Evolutionary conservation across 1,140 invertebrate species (phyloP), one percentile per base, ranked within the genome.

Genomic region (Sycobia sp.): DNA sequence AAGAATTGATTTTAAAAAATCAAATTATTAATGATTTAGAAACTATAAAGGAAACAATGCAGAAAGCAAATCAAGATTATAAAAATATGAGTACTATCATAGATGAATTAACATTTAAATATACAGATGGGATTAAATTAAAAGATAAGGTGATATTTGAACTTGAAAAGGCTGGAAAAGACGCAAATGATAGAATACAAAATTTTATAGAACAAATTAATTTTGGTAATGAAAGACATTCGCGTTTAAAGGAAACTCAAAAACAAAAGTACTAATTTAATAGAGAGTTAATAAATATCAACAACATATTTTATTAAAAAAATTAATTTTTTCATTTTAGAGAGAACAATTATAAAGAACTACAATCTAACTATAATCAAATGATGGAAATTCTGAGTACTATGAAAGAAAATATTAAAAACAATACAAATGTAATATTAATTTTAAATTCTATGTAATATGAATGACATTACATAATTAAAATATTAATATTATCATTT

Each of bases 271-370:
- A 62, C 67, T 74, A 73, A 69, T 53, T 20, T 9, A 36, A 5
- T 27, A 20, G 4, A 43, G n/a, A 27, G 25, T 34, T 22, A 49
- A 20, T 27, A 14, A 29, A 44, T 29, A n/a, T n/a, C n/a, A n/a
- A n/a, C n/a, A n/a, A n/a, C 44, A 16, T 49, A 27, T 34, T 1
- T 60, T 38, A 43, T 25, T 25, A 20, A 36, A 23, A 38, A 1
- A 22, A 14, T 41, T 32, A 23, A 46, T 36, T 20, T 55, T 63
- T 51, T 61, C 7, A n/a, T 50, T 68, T 44, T 43, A 79, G 76
- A 53, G 77, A 80, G 57, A 75, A 72, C 13, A 76, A 81, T 54
- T 72, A 81, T 61, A 79, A 78, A 25, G 71, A 79, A 54, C 27
- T 78, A 14, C 58, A 61, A 11, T 64, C 62, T 10, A 80, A 78